phyloP scores from a whole-genome alignment of 2,888 invertebrate genomes.

The Chrysolina haemoptera region DNA sequence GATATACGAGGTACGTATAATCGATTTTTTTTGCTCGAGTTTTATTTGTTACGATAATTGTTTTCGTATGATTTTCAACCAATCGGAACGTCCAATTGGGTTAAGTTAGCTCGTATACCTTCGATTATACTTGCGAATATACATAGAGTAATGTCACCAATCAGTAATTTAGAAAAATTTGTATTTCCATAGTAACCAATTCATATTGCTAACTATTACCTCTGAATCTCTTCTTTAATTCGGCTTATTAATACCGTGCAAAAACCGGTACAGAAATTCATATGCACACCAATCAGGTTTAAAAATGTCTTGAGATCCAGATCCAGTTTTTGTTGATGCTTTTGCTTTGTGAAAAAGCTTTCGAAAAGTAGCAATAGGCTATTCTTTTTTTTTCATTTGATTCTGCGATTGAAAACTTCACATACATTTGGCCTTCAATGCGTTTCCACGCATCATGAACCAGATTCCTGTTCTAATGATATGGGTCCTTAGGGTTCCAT shows the following conservation, averaged over 20 bases:
- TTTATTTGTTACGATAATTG: too few relatives aligned
- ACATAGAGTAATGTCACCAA: too few relatives aligned
- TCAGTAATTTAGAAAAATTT: too few relatives aligned
- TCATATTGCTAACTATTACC: too few relatives aligned
- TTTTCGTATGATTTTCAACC: too few relatives aligned
- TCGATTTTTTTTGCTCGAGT: too few relatives aligned
- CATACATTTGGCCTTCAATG: constrained; percentile 20
- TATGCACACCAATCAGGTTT: constrained; percentile 70
- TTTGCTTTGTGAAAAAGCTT: constrained; percentile 66
- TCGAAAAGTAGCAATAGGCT: constrained; percentile 70
- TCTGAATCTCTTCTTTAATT: neutral
- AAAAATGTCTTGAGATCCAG: constrained; percentile 56
- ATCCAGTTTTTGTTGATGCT: constrained; percentile 50
- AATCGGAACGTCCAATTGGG: too few relatives aligned
- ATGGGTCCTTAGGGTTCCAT: constrained; percentile 12
- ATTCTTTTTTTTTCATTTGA: constrained; percentile 17
- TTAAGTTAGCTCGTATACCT: too few relatives aligned
- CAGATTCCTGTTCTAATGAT: constrained; percentile 25
- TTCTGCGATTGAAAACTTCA: too few relatives aligned
- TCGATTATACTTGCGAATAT: too few relatives aligned
- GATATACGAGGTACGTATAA: too few relatives aligned
- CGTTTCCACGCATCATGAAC: constrained; percentile 8
- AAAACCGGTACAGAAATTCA: constrained; percentile 48
- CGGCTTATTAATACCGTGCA: neutral
- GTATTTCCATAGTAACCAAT: too few relatives aligned